Evolutionary conservation across 1,140 invertebrate genomes (phyloP).

Genomic region (Drosophila seguyi): DNA sequence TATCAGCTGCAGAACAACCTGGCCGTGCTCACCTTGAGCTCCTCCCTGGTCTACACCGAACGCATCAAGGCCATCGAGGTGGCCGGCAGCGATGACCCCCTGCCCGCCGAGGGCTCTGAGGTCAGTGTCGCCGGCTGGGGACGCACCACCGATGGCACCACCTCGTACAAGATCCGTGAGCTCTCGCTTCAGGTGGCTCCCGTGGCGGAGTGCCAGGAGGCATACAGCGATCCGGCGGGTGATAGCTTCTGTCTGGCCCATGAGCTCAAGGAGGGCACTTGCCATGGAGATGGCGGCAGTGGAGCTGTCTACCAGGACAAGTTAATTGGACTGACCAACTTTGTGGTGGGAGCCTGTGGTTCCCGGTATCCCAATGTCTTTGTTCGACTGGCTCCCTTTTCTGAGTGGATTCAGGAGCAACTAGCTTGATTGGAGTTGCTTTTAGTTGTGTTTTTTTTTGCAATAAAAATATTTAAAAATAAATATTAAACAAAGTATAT

Average conservation of each 20-base stretch:
- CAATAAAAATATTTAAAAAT: neutral
- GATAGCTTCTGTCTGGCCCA: slow-evolving; percentile 68
- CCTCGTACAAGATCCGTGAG: slow-evolving; percentile 65
- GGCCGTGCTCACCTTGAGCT: slow-evolving; percentile 82
- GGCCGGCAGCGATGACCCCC: slow-evolving; percentile 8
- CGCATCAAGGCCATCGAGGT: slow-evolving; percentile 47
- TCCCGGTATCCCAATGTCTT: slow-evolving; percentile 80
- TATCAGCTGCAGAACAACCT: slow-evolving; percentile 85
- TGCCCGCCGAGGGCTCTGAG: slow-evolving; percentile 38
- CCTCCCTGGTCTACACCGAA: slow-evolving; percentile 30
- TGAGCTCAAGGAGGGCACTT: slow-evolving; percentile 70
- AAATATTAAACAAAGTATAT: neutral
- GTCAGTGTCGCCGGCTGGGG: slow-evolving; percentile 74
- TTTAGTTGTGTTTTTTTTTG: neutral
- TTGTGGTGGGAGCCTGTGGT: slow-evolving; percentile 77
- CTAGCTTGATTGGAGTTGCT: slow-evolving; percentile 2
- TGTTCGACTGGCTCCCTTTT: slow-evolving; percentile 50
- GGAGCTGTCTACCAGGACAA: slow-evolving; percentile 60
- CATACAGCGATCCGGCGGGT: slow-evolving; percentile 46
- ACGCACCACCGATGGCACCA: slow-evolving; percentile 43
- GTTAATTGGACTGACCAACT: slow-evolving; percentile 66
- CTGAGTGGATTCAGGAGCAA: slow-evolving; percentile 63
- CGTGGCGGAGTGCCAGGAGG: slow-evolving; percentile 54
- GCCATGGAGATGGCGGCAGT: slow-evolving; percentile 74
- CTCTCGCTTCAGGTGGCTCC: slow-evolving; percentile 40